Conservation (phyloP, 2,113 vertebrate species). For the Ancistrus triradiatus region DNA sequence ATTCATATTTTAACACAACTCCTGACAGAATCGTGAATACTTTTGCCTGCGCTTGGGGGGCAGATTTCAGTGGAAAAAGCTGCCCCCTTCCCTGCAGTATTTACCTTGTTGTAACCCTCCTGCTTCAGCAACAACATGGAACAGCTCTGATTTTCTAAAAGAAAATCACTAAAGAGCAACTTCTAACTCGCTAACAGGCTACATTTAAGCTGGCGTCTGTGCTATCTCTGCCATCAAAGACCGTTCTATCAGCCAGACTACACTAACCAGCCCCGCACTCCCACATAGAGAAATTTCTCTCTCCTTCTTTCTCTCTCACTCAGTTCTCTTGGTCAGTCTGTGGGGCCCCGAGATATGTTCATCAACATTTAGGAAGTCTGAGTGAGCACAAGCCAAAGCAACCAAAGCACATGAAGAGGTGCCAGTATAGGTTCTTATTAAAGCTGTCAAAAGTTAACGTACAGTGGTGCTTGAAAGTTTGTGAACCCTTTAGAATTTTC, state of each 20-base stretch:
- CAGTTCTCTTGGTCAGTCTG: constrained; percentile 32
- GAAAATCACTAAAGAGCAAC: constrained; percentile 62
- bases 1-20: constrained; percentile 25
- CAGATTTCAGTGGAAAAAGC: constrained; percentile 7
- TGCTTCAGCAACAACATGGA: constrained; percentile 29
- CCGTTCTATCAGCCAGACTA: constrained; percentile 67
- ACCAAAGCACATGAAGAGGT: too few relatives aligned
- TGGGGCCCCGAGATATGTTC: constrained; percentile 3
- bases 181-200: constrained; percentile 63
- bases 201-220: constrained; percentile 72
- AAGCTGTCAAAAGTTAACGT: too few relatives aligned
- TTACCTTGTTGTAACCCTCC: too few relatives aligned
- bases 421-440: too few relatives aligned
- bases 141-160: constrained; percentile 59
- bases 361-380: constrained; percentile 44
- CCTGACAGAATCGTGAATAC: constrained; percentile 34
- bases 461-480: too few relatives aligned
- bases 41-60: constrained; percentile 14
- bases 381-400: constrained; percentile 7
- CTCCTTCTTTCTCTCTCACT: constrained; percentile 46
- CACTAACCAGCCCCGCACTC: constrained; percentile 67
- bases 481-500: too few relatives aligned
- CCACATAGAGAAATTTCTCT: constrained; percentile 66
- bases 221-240: constrained; percentile 75
- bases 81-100: constrained; percentile 19